These are phyloP conservation scores for Erynnis tages DNA, from an alignment of 2,888 invertebrate species.

Conservation along the genomic window DNA sequence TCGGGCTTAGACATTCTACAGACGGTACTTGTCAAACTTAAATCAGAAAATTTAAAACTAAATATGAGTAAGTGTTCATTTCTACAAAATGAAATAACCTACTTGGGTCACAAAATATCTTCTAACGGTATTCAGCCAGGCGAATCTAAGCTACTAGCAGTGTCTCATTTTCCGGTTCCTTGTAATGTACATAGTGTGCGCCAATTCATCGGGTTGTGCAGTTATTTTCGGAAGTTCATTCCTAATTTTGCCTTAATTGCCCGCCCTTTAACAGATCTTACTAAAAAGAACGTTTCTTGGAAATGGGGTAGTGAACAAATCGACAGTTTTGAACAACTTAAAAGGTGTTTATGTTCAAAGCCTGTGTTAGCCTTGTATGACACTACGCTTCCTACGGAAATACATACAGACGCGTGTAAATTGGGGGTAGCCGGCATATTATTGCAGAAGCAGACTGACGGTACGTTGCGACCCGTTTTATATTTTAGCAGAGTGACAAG, in stretches of 20 bases:
- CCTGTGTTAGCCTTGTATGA: constrained; percentile 1
- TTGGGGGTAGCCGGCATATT: not conserved
- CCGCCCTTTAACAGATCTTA: not conserved
- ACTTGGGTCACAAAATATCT: not conserved
- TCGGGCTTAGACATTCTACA: constrained; percentile 23
- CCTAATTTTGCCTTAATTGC: not conserved
- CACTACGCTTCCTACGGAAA: not conserved
- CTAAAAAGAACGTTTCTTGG: not conserved
- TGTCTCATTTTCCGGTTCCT: not conserved
- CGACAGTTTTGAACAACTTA: not conserved
- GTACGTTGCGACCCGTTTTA: not conserved
- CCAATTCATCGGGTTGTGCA: not conserved
- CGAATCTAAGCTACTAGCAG: not conserved
- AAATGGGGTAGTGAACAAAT: not conserved
- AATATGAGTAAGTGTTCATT: constrained; percentile 1
- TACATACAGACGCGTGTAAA: constrained; percentile 5
- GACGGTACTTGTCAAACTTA: not conserved
- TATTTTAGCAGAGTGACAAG: not conserved
- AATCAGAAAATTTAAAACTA: constrained; percentile 6
- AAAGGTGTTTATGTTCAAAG: not conserved
- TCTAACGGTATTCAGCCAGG: not conserved
- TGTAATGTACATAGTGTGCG: not conserved
- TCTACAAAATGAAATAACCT: constrained; percentile 1
- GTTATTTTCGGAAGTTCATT: not conserved
- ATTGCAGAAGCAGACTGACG: not conserved